Conservation (phyloP, 2,113 vertebrate genomes). For the Rhea pennata region DNA sequence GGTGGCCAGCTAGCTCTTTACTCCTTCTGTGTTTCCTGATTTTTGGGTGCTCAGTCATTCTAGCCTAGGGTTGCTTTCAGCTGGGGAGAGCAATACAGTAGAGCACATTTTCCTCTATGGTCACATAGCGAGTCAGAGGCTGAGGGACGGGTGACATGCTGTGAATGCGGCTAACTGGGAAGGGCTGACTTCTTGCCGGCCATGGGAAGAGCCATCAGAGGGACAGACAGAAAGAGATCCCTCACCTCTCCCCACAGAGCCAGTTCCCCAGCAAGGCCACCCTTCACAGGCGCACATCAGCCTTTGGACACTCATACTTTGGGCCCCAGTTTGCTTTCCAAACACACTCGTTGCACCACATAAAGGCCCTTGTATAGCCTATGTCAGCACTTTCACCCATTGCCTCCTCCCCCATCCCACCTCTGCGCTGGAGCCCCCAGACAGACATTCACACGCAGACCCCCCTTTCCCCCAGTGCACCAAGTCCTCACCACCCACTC, state of each 20-base stretch:
- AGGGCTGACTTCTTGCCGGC: neutral
- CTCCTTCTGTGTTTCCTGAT: neutral
- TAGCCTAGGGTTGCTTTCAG: neutral
- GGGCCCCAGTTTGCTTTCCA: neutral
- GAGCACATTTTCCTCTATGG: accelerated
- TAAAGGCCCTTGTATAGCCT: neutral
- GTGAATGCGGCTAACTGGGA: neutral
- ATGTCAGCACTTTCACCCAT: accelerated
- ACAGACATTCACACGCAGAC: accelerated
- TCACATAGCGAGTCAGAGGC: accelerated
- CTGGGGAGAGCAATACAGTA: accelerated
- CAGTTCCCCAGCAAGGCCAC: neutral
- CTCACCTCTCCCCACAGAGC: neutral
- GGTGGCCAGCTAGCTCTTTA: neutral
- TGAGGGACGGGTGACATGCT: too few species aligned
- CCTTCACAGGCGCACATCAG: neutral
- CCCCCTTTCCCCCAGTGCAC: neutral
- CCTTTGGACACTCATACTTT: neutral
- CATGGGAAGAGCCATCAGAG: too few species aligned
- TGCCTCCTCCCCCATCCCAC: neutral
- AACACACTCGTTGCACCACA: neutral
- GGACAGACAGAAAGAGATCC: neutral
- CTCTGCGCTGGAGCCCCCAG: neutral
- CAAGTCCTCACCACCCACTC: constrained; percentile 60
- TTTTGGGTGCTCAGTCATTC: neutral